A percentile compares a stretch with the other conserved stretches of the same genome.
phyloP scores from a whole-genome alignment of 2,113 vertebrate genomes.

The Eudyptes chrysolophus region DNA sequence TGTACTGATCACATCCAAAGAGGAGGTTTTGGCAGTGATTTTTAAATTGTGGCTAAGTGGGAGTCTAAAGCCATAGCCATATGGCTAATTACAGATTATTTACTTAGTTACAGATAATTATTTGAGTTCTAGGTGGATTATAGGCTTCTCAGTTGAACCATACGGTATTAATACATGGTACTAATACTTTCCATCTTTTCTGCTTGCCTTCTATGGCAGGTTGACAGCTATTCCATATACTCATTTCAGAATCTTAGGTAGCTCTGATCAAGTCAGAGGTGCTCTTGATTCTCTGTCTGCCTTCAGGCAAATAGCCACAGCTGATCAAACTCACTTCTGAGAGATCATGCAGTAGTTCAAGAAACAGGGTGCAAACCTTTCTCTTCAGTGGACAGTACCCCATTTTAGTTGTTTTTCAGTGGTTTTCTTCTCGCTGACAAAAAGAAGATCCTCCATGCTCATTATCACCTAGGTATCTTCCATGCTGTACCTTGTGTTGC shows the following conservation, averaged over 20 bases:
- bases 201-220: background rate
- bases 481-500: background rate
- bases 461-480: background rate
- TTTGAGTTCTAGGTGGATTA: background rate
- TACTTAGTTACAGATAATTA: background rate
- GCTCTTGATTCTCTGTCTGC: background rate
- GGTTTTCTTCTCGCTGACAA: background rate
- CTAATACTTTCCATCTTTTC: background rate
- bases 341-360: background rate
- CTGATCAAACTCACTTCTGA: background rate
- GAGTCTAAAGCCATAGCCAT: background rate
- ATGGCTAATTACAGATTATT: background rate
- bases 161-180: rapidly evolving
- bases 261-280: background rate
- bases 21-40: background rate
- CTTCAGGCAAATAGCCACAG: background rate
- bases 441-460: background rate
- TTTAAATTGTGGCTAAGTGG: background rate
- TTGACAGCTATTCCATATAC: background rate
- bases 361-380: background rate
- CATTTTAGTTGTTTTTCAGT: background rate
- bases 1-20: background rate
- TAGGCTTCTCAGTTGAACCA: background rate
- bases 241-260: background rate
- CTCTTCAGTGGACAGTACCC: background rate